A percentile compares a stretch with the other conserved stretches of the same genome.
These are phyloP conservation scores for Paratilapia polleni DNA, from an alignment of 2,113 vertebrate species.

Conservation along the genomic window DNA sequence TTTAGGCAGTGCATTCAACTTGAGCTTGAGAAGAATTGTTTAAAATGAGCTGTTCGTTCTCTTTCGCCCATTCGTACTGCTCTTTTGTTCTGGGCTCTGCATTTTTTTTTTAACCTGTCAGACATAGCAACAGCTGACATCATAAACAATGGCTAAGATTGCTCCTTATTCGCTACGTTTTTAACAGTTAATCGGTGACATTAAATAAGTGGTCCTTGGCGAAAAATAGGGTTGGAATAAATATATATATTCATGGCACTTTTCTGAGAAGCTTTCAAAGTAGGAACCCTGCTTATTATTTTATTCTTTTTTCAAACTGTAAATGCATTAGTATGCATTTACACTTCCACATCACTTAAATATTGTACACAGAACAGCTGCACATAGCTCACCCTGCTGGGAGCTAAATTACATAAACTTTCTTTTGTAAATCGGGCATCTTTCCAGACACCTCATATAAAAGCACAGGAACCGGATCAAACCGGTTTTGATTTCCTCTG, in stretches of 20 bases:
- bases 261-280: not conserved
- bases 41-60: not conserved
- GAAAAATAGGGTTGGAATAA: not conserved
- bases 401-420: not conserved
- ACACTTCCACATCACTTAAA: not conserved
- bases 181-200: not conserved
- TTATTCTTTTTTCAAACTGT: not conserved
- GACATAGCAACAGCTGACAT: not conserved
- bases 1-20: not conserved
- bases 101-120: not conserved
- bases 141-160: not conserved
- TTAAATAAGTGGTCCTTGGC: not conserved
- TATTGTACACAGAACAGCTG: not conserved
- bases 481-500: not conserved
- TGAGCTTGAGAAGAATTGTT: not conserved
- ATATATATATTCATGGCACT: not conserved
- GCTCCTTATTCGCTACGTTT: not conserved
- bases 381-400: not conserved
- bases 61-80: not conserved
- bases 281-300: not conserved
- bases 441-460: constrained; percentile 8
- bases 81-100: not conserved
- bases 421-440: constrained; percentile 4
- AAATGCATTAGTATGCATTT: not conserved
- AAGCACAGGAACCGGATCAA: not conserved